A percentile compares a stretch with the other conserved stretches of the same genome.
Evolutionary conservation across 2,113 vertebrate species (phyloP).

Genomic region (Macquaria ambigua): DNA sequence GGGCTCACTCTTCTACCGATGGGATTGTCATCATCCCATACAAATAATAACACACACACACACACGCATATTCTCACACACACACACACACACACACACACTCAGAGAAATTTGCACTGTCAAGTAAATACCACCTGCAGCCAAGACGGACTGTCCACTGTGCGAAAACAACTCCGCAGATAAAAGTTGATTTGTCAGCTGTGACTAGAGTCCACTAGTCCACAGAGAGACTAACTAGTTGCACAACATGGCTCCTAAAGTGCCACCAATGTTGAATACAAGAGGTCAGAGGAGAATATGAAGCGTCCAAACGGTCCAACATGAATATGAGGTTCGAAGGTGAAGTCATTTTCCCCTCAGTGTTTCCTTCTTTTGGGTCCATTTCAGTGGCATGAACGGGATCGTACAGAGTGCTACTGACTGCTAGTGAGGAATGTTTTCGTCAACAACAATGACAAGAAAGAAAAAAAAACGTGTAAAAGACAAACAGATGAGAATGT

Average conservation of each 20-base stretch:
- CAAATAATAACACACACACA: slow-evolving; percentile 73
- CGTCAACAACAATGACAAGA: not conserved
- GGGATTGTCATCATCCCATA: slow-evolving; percentile 76
- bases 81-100: slow-evolving; percentile 43
- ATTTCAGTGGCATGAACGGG: slow-evolving; percentile 4
- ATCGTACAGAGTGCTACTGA: slow-evolving; percentile 40
- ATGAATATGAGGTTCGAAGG: slow-evolving; percentile 26
- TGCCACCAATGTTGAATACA: slow-evolving; percentile 51
- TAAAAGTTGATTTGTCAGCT: slow-evolving; percentile 62
- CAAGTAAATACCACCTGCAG: slow-evolving; percentile 72
- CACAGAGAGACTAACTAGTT: slow-evolving; percentile 18
- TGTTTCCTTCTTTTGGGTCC: slow-evolving; percentile 29
- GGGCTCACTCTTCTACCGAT: slow-evolving; percentile 71
- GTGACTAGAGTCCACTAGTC: slow-evolving; percentile 28
- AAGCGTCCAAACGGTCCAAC: slow-evolving; percentile 18
- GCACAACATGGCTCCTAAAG: slow-evolving; percentile 49
- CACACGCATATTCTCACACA: slow-evolving; percentile 29
- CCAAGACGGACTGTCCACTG: slow-evolving; percentile 49
- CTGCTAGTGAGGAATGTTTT: slow-evolving; percentile 53
- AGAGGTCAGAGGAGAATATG: slow-evolving; percentile 42
- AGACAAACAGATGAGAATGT: slow-evolving; percentile 28
- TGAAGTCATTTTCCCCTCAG: slow-evolving; percentile 29
- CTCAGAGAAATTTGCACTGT: slow-evolving; percentile 67
- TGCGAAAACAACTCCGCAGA: slow-evolving; percentile 52
- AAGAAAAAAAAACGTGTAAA: not conserved